These are phyloP conservation scores for Drosophila nr. perissopoda DNA, from an alignment of 2,888 invertebrate species.

Conservation along the genomic window DNA sequence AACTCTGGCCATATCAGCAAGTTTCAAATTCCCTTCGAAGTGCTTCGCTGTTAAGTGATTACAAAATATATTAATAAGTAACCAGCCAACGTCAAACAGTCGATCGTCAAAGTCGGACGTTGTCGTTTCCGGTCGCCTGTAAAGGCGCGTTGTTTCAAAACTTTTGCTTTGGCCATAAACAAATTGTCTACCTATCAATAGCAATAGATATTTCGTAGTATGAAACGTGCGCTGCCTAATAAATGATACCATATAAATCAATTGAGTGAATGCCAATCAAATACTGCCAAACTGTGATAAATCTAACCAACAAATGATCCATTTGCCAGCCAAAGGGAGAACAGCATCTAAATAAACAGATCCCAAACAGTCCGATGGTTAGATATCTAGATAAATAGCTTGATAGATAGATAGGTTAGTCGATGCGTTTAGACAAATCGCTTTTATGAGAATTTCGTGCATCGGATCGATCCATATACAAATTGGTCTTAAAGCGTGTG, in stretches of 20 bases:
- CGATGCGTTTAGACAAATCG: constrained; percentile 35
- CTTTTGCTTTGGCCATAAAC: constrained; percentile 52
- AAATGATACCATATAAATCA: constrained; percentile 77
- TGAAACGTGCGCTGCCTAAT: constrained; percentile 61
- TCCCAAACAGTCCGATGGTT: constrained; percentile 4
- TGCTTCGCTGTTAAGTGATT: constrained; percentile 43
- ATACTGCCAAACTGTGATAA: constrained; percentile 67
- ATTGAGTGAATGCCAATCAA: constrained; percentile 80
- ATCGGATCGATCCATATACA: constrained; percentile 11
- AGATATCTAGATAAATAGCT: background rate
- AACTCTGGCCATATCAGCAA: constrained; percentile 56
- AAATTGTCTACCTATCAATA: constrained; percentile 67
- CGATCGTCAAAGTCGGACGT: constrained; percentile 42
- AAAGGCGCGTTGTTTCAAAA: constrained; percentile 19
- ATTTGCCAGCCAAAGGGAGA: constrained; percentile 18
- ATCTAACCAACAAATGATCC: constrained; percentile 64
- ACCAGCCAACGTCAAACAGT: constrained; percentile 19
- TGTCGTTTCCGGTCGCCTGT: constrained; percentile 19
- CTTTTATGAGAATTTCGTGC: constrained; percentile 35
- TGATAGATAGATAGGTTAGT: constrained; percentile 12
- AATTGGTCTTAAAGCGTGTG: background rate
- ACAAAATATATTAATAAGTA: constrained; percentile 12
- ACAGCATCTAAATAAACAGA: constrained; percentile 43
- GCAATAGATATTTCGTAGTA: constrained; percentile 29
- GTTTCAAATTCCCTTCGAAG: constrained; percentile 19